These are phyloP conservation scores for Argya squamiceps DNA, from an alignment of 2,797 vertebrate genomes.

Conservation along the genomic window DNA sequence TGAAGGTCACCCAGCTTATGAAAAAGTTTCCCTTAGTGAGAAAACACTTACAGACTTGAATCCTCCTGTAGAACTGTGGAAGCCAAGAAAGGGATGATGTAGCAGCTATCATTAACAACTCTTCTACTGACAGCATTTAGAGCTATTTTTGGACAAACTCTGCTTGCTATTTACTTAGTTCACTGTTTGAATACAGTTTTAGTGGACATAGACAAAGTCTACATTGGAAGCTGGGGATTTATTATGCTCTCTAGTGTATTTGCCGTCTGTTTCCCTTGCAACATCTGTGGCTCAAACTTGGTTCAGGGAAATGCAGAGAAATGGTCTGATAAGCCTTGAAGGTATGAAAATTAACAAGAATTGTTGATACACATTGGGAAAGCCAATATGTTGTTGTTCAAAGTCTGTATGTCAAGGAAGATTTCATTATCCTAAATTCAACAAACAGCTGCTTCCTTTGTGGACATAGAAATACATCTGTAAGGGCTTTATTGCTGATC, in stretches of 20 bases:
- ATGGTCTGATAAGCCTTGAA: constrained; percentile 44
- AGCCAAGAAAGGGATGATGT: neutral
- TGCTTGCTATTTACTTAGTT: neutral
- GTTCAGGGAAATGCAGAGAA: constrained; percentile 26
- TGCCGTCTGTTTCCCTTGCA: constrained; percentile 29
- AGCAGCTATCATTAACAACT: neutral
- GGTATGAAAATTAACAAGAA: constrained; percentile 33
- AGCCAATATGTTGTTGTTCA: constrained; percentile 15
- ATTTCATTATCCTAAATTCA: constrained; percentile 61
- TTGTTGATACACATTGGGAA: constrained; percentile 23
- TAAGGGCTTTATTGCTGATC: constrained; percentile 36
- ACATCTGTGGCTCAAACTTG: constrained; percentile 29
- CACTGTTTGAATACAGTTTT: constrained; percentile 20
- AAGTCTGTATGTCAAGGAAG: neutral
- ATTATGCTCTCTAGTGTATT: constrained; percentile 24
- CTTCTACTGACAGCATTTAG: neutral
- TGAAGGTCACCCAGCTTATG: neutral
- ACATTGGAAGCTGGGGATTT: constrained; percentile 9
- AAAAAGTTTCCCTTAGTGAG: neutral
- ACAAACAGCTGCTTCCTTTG: constrained; percentile 49
- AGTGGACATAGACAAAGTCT: constrained; percentile 31
- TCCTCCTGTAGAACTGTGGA: neutral
- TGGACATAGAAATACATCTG: constrained; percentile 33
- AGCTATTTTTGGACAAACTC: neutral
- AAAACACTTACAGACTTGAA: neutral